Conservation (phyloP, 2,797 vertebrate genomes). For the Trichosurus vulpecula region DNA sequence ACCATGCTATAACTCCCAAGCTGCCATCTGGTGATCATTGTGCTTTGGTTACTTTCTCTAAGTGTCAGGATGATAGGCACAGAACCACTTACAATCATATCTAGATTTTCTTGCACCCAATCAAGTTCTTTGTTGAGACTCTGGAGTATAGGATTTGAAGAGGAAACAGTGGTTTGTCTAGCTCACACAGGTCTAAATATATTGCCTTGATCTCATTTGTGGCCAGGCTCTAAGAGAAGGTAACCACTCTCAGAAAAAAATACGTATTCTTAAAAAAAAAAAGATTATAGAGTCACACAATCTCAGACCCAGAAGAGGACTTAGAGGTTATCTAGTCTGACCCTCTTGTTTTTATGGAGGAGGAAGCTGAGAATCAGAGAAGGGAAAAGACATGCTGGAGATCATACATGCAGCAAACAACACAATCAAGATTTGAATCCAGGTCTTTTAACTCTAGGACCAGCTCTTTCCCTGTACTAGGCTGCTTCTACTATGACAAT, state of each 20-base stretch:
- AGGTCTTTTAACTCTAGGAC: not conserved
- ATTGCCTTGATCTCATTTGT: not conserved
- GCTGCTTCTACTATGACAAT: not conserved
- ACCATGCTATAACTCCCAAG: not conserved
- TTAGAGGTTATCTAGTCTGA: slow-evolving; percentile 22
- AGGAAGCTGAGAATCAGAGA: not conserved
- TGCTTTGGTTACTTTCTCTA: not conserved
- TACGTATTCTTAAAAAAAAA: too few species aligned
- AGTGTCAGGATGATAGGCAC: not conserved
- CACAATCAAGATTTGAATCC: not conserved
- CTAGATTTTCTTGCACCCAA: not conserved
- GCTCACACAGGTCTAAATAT: not conserved
- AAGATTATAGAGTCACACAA: slow-evolving; percentile 9
- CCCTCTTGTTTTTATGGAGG: not conserved
- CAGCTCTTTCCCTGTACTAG: not conserved
- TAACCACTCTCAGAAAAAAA: not conserved
- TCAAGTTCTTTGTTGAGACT: not conserved
- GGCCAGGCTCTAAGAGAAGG: not conserved
- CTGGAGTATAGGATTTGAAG: not conserved
- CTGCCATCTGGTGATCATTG: not conserved
- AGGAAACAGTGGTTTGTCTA: not conserved
- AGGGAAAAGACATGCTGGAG: not conserved
- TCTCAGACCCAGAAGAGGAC: slow-evolving; percentile 32
- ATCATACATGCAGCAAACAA: not conserved
- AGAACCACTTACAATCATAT: not conserved